These are phyloP conservation scores for Polypterus senegalus DNA, from an alignment of 2,113 vertebrate species.

Conservation along the genomic window DNA sequence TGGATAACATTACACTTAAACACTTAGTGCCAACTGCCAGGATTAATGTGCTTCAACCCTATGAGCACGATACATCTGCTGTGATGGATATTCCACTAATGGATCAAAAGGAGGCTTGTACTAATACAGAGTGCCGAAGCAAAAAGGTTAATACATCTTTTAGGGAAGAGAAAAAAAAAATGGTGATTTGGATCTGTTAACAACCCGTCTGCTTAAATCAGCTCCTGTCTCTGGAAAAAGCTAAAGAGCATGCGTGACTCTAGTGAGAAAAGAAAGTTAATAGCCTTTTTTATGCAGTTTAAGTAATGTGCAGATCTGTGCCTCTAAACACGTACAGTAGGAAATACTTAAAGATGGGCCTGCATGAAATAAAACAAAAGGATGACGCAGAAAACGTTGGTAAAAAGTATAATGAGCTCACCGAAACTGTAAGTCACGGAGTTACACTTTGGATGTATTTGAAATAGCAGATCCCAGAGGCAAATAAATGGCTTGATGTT, in stretches of 20 bases:
- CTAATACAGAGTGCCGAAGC: constrained; percentile 32
- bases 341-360: too few species aligned
- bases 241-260: constrained; percentile 3
- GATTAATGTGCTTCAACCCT: constrained; percentile 49
- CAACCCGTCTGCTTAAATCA: constrained; percentile 28
- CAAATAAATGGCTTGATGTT: too few species aligned
- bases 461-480: too few species aligned
- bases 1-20: constrained; percentile 57
- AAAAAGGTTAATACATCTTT: constrained; percentile 49
- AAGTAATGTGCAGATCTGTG: too few species aligned
- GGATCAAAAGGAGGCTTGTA: constrained; percentile 56
- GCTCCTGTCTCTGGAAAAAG: constrained; percentile 16
- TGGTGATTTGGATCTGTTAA: constrained; percentile 41
- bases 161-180: constrained; percentile 29
- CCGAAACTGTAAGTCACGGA: too few species aligned
- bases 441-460: too few species aligned
- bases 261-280: constrained; percentile 13
- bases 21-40: constrained; percentile 46
- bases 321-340: too few species aligned
- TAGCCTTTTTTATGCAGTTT: constrained; percentile 1
- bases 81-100: constrained; percentile 58
- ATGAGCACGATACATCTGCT: constrained; percentile 42
- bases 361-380: too few species aligned
- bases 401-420: too few species aligned
- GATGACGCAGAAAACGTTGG: too few species aligned